Conservation (phyloP, 2,113 vertebrate species). For the Platanista minor region DNA sequence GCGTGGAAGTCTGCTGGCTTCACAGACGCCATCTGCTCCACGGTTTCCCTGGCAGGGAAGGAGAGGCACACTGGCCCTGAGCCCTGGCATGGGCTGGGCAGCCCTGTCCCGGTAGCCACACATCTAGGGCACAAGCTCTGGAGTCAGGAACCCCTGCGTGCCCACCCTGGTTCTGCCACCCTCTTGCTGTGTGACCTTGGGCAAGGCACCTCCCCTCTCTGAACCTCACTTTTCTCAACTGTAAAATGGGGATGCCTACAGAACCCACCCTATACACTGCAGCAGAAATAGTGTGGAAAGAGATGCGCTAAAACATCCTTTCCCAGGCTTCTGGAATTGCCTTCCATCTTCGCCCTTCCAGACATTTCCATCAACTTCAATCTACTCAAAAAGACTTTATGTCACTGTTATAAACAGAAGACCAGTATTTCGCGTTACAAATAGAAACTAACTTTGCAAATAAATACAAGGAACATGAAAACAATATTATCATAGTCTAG, state of each 20-base stretch:
- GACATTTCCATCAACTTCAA: neutral
- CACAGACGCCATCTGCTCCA: accelerated
- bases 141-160: neutral
- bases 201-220: neutral
- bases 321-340: neutral
- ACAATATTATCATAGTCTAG: neutral
- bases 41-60: neutral
- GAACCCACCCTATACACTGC: neutral
- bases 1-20: neutral
- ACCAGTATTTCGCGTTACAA: neutral
- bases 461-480: neutral
- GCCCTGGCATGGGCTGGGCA: neutral
- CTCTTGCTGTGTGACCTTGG: neutral
- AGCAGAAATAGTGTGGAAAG: accelerated
- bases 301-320: neutral
- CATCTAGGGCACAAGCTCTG: too few species aligned
- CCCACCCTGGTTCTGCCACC: neutral
- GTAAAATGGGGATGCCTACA: neutral
- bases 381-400: neutral
- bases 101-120: neutral
- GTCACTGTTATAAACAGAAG: neutral
- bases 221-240: neutral
- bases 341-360: neutral
- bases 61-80: neutral
- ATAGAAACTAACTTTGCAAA: neutral